These are phyloP conservation scores for Hermodice carunculata DNA, from an alignment of 2,888 invertebrate genomes.

Conservation along the genomic window DNA sequence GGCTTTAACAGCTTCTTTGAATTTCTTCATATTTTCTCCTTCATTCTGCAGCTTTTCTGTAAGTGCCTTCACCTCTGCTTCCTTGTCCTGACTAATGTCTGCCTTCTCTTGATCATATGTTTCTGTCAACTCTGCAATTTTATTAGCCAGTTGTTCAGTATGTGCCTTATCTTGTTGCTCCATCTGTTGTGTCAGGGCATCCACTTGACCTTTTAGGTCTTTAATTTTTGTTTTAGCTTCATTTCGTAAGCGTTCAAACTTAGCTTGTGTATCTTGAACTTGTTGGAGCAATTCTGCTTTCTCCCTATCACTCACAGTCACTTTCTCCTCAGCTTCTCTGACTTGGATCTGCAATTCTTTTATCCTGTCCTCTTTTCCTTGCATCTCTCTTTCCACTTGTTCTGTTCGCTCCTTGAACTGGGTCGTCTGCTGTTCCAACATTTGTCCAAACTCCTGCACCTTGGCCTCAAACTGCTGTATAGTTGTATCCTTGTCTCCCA, in stretches of 20 bases:
- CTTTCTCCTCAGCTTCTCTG: not conserved
- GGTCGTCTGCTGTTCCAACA: not conserved
- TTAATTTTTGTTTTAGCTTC: slow-evolving; percentile 48
- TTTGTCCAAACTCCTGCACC: slow-evolving; percentile 2
- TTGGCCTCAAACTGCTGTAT: not conserved
- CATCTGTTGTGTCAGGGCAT: not conserved
- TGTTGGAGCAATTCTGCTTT: not conserved
- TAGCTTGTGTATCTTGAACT: slow-evolving; percentile 2
- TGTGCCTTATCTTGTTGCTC: not conserved
- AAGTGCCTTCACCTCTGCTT: slow-evolving; percentile 39
- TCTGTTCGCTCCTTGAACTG: not conserved
- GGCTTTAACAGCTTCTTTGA: slow-evolving; percentile 39
- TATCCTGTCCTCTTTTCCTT: not conserved
- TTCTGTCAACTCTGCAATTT: slow-evolving; percentile 2
- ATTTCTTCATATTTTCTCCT: slow-evolving; percentile 29
- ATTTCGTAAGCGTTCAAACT: slow-evolving; percentile 41
- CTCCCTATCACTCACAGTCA: not conserved
- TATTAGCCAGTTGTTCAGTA: not conserved
- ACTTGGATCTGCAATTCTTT: not conserved
- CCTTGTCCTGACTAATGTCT: slow-evolving; percentile 56
- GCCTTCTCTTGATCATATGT: slow-evolving; percentile 43
- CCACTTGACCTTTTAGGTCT: slow-evolving; percentile 17
- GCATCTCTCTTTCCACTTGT: not conserved
- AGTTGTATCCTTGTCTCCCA: slow-evolving; percentile 19
- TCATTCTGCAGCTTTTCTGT: slow-evolving; percentile 40